Conservation (phyloP, 2,113 vertebrate species). For the Cyanistes caeruleus region DNA sequence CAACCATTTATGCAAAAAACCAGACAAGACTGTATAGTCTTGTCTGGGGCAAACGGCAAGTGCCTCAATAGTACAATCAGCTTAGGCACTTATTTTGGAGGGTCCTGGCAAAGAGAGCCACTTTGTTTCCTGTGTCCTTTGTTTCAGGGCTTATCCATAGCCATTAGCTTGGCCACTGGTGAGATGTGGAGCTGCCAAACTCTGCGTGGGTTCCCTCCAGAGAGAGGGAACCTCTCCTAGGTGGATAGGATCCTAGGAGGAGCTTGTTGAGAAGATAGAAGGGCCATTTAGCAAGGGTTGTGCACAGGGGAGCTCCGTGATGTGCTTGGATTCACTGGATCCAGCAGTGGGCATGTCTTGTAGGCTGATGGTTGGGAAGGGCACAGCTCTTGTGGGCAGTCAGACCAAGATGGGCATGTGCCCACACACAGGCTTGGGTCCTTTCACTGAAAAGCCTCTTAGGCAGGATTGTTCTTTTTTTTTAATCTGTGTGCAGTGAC, state of each 20-base stretch:
- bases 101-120: accelerated
- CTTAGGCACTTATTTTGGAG: neutral
- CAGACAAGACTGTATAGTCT: neutral
- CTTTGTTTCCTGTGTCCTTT: neutral
- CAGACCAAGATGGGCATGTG: accelerated
- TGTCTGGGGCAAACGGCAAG: neutral
- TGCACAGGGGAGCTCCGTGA: neutral
- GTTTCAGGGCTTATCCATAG: neutral
- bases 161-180: neutral
- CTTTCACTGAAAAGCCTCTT: neutral
- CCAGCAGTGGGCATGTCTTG: neutral
- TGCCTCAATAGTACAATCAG: neutral
- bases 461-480: neutral
- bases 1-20: neutral
- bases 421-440: neutral
- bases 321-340: neutral
- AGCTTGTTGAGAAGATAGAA: neutral
- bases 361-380: neutral
- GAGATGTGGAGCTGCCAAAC: neutral
- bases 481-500: neutral
- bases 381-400: neutral
- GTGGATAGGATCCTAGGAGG: neutral
- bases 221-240: neutral
- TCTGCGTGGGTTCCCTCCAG: neutral
- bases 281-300: neutral